Base-by-base conservation (phyloP, 2,113 vertebrate genomes). In the Cololabis saira region DNA sequence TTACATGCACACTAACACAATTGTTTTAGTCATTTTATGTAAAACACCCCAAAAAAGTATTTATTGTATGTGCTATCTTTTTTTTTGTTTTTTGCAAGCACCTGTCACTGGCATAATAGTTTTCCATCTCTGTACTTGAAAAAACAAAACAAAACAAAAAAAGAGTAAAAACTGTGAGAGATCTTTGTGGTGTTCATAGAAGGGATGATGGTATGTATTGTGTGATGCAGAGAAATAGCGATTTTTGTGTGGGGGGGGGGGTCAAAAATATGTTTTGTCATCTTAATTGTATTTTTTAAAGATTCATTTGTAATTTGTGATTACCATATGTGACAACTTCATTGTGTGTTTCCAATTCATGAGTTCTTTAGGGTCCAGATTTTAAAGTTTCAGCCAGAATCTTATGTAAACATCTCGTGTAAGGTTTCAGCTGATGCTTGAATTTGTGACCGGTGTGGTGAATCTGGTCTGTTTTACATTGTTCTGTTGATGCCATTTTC, bases 1-100 rank as follows among this genome's bases (percentile, higher is more conserved):
- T 52, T 67, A 82, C 17, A 22, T 42, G 37, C 41, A 64, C 71
- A 81, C 63, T 67, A 40, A 78, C 16, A 41, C 50, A 22, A 62
- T 77, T 76, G 33, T 83, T 89, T 78, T 61, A 80, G 61, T 66
- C 57, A 42, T 85, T 89, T 84, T 78, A 60, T 73, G 76, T 37
- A 47, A 75, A 56, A 47, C 53, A 69, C 80, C 57, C 80, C 57
- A 81, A 82, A 80, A 78, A 70, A 61, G 67, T 78, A 89, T 90
- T 90, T 87, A 83, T 91, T 85, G 48, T 81, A 58, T 71, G 70
- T 86, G 49, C 73, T 40, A 61, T 80, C 78, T 45, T 58, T 74
- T 9, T 55, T 76, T 61, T 76, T 65, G 47, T 67, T 83, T 78
- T 83, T 78, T 83, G 60, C 80, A 77, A 45, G 53, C 51, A 58